These are phyloP conservation scores for Nycticorax nycticorax DNA, from an alignment of 2,113 vertebrate genomes.

Conservation along the genomic window DNA sequence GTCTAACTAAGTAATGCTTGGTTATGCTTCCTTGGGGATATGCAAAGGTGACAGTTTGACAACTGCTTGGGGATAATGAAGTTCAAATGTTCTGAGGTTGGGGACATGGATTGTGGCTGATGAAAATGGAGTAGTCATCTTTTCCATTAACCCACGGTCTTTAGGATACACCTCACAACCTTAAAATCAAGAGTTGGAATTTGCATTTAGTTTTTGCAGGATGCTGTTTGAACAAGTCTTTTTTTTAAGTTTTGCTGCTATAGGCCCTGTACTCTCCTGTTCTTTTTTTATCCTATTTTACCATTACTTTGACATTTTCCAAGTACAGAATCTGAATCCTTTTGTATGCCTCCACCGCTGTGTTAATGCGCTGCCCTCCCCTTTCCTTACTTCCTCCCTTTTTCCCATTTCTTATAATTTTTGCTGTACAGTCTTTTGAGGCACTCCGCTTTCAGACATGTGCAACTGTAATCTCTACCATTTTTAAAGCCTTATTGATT, in stretches of 20 bases:
- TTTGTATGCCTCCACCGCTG: background rate
- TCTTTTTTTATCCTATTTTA: background rate
- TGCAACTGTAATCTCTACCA: background rate
- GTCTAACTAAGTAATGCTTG: background rate
- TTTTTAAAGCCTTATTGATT: background rate
- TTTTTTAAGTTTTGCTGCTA: background rate
- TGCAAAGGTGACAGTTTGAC: conserved; percentile 36
- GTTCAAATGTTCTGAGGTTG: background rate
- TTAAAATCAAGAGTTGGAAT: background rate
- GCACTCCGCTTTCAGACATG: background rate
- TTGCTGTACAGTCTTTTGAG: background rate
- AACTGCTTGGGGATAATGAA: conserved; percentile 11
- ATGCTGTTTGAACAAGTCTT: background rate
- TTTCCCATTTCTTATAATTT: background rate
- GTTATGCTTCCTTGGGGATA: background rate
- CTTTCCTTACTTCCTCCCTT: background rate
- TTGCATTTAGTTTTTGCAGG: background rate
- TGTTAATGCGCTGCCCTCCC: background rate
- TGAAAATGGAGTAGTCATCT: background rate
- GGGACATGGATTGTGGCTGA: background rate
- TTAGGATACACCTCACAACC: background rate
- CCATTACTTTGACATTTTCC: background rate
- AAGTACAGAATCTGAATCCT: background rate
- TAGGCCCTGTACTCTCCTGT: background rate
- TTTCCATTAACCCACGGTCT: background rate